Evolutionary conservation across 2,797 vertebrate species (phyloP), one percentile per base, ranked within the genome.

Genomic region (Hozukius guyotensis): DNA sequence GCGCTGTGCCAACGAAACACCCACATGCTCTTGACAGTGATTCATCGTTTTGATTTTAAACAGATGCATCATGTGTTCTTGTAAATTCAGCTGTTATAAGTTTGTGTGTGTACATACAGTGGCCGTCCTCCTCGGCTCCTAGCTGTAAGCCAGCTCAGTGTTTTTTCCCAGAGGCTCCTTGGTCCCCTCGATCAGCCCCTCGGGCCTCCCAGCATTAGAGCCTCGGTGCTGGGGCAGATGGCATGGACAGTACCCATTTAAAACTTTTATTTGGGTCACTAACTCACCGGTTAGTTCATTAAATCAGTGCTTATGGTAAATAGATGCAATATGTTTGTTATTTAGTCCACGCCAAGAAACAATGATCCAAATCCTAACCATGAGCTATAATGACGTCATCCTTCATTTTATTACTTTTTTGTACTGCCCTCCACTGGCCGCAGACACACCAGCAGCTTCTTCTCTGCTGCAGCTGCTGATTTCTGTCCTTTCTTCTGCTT

Each of bases 171-270:
- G 32, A 68, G 67, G 56, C 61, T 20, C 66, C 29, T 55, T 0
- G 13, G 31, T 52, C 53, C 52, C n/a, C n/a, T n/a, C n/a, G n/a
- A n/a, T n/a, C n/a, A n/a, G n/a, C n/a, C n/a, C 11, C 31, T 60
- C 2, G 8, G 13, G 62, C 60, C 65, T 42, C 34, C 12, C 9
- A 68, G 42, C 20, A 1, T 42, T 9, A 20, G 46, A 52, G 42
- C 20, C 25, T 55, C 4, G 2, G 25, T 16, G 75, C 69, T 46
- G 24, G 20, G 79, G 75, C 71, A 78, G 53, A 64, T 85, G 79
- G 73, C 34, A n/a, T 29, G 38, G 70, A 52, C 34, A 16, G 36
- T 16, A 25, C 56, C 55, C 14, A n/a, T n/a, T n/a, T n/a, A n/a
- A n/a, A n/a, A n/a, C n/a, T 38, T 38, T 38, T 38, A 38, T 14